These are phyloP conservation scores for Tricholaema leucomelas DNA, from an alignment of 2,113 vertebrate genomes.

Conservation along the genomic window DNA sequence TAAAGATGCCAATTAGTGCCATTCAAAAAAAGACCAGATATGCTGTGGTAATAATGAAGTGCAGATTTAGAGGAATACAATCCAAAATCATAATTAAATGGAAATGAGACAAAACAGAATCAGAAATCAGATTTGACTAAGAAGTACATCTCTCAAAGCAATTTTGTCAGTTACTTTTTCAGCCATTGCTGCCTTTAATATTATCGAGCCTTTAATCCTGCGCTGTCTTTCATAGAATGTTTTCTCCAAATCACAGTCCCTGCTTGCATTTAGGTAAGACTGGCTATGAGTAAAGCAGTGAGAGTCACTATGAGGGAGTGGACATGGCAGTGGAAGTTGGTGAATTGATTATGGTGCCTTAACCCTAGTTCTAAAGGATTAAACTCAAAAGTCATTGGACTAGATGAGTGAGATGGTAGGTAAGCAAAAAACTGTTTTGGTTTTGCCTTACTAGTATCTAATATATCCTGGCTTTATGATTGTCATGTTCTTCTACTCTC, in stretches of 20 bases:
- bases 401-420: not conserved
- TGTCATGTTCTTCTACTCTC: not conserved
- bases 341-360: not conserved
- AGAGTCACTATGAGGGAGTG: not conserved
- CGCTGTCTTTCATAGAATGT: not conserved
- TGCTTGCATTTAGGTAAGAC: not conserved
- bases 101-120: slow-evolving; percentile 52
- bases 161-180: not conserved
- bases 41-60: slow-evolving; percentile 46
- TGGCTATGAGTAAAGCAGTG: not conserved
- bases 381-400: not conserved
- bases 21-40: slow-evolving; percentile 47
- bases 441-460: not conserved
- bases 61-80: slow-evolving; percentile 53
- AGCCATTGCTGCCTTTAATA: not conserved
- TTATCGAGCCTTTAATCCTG: not conserved
- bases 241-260: not conserved
- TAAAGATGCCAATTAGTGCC: slow-evolving; percentile 48
- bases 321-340: not conserved
- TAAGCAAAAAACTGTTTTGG: not conserved
- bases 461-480: not conserved
- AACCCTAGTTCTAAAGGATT: not conserved
- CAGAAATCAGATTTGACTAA: slow-evolving; percentile 48
- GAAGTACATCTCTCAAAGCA: not conserved
- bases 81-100: slow-evolving; percentile 64